Evolutionary conservation across 2,888 invertebrate species (phyloP).

Genomic region (Sisyra nigra): DNA sequence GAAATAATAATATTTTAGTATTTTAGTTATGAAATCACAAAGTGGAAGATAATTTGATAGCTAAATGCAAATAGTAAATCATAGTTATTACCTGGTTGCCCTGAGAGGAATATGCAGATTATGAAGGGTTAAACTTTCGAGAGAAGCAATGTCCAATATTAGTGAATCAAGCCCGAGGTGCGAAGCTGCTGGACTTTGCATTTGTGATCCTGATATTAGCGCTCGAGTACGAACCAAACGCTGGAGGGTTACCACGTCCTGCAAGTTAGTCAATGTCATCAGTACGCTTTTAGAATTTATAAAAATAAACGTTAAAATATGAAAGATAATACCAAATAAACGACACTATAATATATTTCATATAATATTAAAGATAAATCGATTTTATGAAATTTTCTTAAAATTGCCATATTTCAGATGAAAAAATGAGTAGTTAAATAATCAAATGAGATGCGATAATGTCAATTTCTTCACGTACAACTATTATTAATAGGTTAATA

Average conservation of each 20-base stretch:
- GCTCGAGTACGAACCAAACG: constrained; percentile 25
- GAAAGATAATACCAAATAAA: no score
- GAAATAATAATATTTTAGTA: no score
- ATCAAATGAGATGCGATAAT: no score
- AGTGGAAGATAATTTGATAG: not conserved
- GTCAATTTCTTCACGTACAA: no score
- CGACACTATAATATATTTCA: no score
- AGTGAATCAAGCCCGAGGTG: constrained; percentile 23
- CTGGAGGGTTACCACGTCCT: constrained; percentile 26
- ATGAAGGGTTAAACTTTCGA: constrained; percentile 18
- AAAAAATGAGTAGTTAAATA: no score
- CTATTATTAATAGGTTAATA: no score
- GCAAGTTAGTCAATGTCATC: constrained; percentile 11
- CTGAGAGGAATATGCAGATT: constrained; percentile 22
- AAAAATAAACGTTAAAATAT: no score
- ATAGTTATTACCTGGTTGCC: constrained; percentile 18
- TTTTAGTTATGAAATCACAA: not conserved
- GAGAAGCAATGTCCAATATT: constrained; percentile 22
- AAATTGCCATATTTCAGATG: no score
- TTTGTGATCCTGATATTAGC: constrained; percentile 23
- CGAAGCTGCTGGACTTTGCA: constrained; percentile 17
- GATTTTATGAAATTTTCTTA: no score
- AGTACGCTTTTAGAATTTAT: no score
- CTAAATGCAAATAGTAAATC: not conserved
- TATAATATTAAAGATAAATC: no score